Evolutionary conservation across 2,797 vertebrate species (phyloP).

Genomic region (Prionace glauca): DNA sequence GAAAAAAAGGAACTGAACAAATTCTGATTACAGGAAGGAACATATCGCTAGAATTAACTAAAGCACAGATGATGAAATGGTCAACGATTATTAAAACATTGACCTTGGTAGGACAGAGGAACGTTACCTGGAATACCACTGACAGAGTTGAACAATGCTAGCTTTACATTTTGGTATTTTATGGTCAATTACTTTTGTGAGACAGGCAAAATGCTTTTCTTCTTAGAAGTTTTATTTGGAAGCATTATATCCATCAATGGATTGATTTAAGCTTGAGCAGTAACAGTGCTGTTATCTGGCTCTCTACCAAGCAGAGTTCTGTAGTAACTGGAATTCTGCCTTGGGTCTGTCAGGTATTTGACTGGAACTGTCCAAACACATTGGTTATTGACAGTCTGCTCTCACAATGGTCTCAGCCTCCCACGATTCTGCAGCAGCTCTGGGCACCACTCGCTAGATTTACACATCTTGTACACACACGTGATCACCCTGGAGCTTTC

Average conservation of each 20-base stretch:
- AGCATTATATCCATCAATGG: background rate
- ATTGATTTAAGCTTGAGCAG: background rate
- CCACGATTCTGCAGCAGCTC: no score
- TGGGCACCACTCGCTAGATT: no score
- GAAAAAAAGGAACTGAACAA: background rate
- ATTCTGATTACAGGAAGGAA: background rate
- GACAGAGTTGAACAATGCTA: background rate
- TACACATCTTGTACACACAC: no score
- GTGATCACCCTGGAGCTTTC: no score
- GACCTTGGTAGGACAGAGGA: background rate
- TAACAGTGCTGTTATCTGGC: no score
- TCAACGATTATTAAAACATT: background rate
- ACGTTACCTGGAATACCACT: background rate
- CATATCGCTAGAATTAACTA: background rate
- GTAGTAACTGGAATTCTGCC: no score
- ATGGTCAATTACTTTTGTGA: background rate
- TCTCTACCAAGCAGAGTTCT: no score
- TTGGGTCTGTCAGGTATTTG: no score
- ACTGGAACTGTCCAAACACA: no score
- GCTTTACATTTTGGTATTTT: background rate
- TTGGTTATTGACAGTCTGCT: background rate
- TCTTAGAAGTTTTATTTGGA: slow-evolving; percentile 2
- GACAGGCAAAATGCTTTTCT: background rate
- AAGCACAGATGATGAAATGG: background rate
- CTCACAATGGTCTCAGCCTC: background rate